Conservation (phyloP, 1,140 invertebrate species). For the Kradibia gibbosae region DNA sequence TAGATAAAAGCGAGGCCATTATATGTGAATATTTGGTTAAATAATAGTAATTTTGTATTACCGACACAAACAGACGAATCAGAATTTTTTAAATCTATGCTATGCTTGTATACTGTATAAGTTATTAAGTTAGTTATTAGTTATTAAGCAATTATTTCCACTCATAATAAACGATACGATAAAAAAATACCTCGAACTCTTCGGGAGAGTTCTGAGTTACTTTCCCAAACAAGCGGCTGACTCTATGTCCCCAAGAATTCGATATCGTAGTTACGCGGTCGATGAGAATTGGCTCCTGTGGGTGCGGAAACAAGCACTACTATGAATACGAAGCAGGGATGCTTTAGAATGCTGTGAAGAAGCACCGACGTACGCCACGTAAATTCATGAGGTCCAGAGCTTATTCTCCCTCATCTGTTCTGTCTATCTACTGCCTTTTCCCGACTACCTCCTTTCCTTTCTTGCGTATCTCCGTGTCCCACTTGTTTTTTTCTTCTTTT, state of each 20-base stretch:
- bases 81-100: too few species aligned
- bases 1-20: too few species aligned
- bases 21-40: too few species aligned
- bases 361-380: constrained; percentile 11
- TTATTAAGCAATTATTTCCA: too few species aligned
- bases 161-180: too few species aligned
- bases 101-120: too few species aligned
- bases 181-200: too few species aligned
- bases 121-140: too few species aligned
- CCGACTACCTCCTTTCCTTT: not conserved
- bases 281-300: constrained; percentile 24
- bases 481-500: not conserved
- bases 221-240: constrained; percentile 7
- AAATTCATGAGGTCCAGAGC: constrained; percentile 61
- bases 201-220: not conserved
- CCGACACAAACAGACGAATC: too few species aligned
- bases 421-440: not conserved
- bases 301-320: constrained; percentile 22
- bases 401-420: constrained; percentile 1
- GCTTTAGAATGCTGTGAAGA: constrained; percentile 2
- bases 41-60: too few species aligned
- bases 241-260: not conserved
- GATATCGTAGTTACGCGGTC: constrained; percentile 40
- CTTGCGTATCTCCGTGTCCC: not conserved
- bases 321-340: constrained; percentile 47